These are phyloP conservation scores for Genyomyrus donnyi DNA, from an alignment of 2,113 vertebrate genomes.

Conservation along the genomic window DNA sequence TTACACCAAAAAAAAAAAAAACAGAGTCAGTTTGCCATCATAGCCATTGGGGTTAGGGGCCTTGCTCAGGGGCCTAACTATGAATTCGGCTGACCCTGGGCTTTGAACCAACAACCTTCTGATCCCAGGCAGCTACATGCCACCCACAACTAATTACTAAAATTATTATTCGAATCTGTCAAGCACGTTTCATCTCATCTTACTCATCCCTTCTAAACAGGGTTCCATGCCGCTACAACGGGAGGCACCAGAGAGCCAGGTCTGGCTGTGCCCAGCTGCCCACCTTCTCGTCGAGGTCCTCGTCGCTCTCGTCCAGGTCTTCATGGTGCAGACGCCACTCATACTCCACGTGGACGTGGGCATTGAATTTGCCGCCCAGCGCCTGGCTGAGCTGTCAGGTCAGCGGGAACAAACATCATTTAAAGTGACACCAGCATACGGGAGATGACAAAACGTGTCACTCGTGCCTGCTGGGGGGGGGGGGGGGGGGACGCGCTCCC, in stretches of 20 bases:
- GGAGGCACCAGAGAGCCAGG: neutral
- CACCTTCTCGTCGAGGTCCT: slow-evolving; percentile 90
- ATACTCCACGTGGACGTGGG: slow-evolving; percentile 95
- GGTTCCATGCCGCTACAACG: neutral
- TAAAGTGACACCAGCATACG: neutral
- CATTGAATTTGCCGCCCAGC: slow-evolving; percentile 87
- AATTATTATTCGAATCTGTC: neutral
- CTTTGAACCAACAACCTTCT: neutral
- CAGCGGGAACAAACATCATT: slow-evolving; percentile 10
- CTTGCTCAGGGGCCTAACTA: neutral
- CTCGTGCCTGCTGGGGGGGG: neutral
- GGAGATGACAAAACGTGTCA: neutral
- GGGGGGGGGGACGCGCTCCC: slow-evolving; percentile 56
- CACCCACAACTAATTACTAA: neutral
- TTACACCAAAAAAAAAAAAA: neutral
- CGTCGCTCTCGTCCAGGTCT: slow-evolving; percentile 94
- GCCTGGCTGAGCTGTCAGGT: slow-evolving; percentile 79
- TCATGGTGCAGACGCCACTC: slow-evolving; percentile 91
- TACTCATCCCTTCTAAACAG: neutral
- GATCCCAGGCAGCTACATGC: neutral
- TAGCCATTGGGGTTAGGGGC: neutral
- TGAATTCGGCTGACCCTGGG: neutral
- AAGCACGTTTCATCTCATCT: neutral
- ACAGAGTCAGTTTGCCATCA: neutral
- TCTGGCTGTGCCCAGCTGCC: slow-evolving; percentile 28